Evolutionary conservation across 1,140 invertebrate genomes (phyloP), one percentile per base, ranked within the genome.

Genomic region (Bradysia coprophila): DNA sequence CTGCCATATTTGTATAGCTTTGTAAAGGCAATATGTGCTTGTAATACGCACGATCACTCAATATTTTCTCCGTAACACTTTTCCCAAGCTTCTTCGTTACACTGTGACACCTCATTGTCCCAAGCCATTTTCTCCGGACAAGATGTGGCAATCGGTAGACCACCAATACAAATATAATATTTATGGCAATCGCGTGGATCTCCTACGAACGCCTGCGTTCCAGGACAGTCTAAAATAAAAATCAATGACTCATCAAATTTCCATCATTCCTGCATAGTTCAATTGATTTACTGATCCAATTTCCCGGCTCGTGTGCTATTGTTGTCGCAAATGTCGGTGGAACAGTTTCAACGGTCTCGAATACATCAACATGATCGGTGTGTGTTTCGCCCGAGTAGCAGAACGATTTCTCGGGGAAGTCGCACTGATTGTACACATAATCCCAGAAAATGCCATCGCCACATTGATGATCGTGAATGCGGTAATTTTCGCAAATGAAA

Each of bases 101-200:
- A 28, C 24, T 28, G 24, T 28, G 13, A 13, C 6, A 8, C 13
- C 13, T 28, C 24, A 28, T 28, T 28, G 34, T 58, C 51, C 56
- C 56, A 58, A 22, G 46, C 53, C 4, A 57, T 47, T 6, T 53
- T 53, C 34, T 46, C 47, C 15, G 56, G 56, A 20, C 56, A 58
- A 18, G 49, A 46, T 10, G 55, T 58, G 11, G 53, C 22, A 32
- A 58, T 49, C 6, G 56, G 54, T 48, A 48, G 53, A 24, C 56
- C 55, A 0, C 43, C 38, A 21, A 58, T 55, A 44, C 56, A 58
- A 28, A 58, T 58, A 21, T 50, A 58, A 31, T 58, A 58, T 43
- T 57, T 56, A 44, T 46, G 45, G 24, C 56, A 58, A 32, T 58
- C 51, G 6, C 49, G 47, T 15, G 53, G 42, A 47, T 58, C 46